phyloP scores from a whole-genome alignment of 2,888 invertebrate species.

The Polia nebulosa region DNA sequence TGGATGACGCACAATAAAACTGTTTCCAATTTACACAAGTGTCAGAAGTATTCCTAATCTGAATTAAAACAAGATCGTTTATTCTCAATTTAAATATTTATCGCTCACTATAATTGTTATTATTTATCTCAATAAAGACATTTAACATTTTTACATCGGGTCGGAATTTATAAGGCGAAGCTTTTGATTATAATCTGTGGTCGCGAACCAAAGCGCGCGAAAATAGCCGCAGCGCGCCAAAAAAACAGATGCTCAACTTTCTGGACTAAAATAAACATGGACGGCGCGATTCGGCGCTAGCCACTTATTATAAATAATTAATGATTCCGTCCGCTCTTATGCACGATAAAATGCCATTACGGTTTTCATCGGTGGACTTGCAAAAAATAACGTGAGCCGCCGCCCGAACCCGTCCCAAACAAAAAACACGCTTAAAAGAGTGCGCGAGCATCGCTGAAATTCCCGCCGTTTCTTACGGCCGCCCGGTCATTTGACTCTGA shows the following conservation, averaged over 20 bases:
- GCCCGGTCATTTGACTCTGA: slow-evolving; percentile 88
- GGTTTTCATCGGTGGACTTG: slow-evolving; percentile 88
- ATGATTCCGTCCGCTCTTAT: slow-evolving; percentile 90
- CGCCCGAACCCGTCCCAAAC: slow-evolving; percentile 82
- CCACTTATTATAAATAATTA: slow-evolving; percentile 91
- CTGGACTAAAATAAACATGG: slow-evolving; percentile 81
- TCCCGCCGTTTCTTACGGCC: slow-evolving; percentile 88
- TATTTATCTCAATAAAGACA: slow-evolving; percentile 18
- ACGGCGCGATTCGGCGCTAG: slow-evolving; percentile 85
- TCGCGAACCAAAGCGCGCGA: slow-evolving; percentile 65
- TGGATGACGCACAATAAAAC: neutral
- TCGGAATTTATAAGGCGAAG: slow-evolving; percentile 34
- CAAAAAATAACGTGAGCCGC: slow-evolving; percentile 88
- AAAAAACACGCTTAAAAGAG: slow-evolving; percentile 89
- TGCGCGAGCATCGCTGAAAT: slow-evolving; percentile 89
- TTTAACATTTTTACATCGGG: slow-evolving; percentile 30
- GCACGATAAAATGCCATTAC: slow-evolving; percentile 91
- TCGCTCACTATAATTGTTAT: neutral
- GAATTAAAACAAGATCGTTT: neutral
- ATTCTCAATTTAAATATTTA: neutral
- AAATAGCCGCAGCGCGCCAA: slow-evolving; percentile 71
- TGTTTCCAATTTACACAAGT: neutral
- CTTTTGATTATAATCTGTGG: slow-evolving; percentile 50
- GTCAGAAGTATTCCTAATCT: neutral
- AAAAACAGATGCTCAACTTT: slow-evolving; percentile 73